Evolutionary conservation across 2,797 vertebrate species (phyloP).

Genomic region (Hipposideros larvatus): DNA sequence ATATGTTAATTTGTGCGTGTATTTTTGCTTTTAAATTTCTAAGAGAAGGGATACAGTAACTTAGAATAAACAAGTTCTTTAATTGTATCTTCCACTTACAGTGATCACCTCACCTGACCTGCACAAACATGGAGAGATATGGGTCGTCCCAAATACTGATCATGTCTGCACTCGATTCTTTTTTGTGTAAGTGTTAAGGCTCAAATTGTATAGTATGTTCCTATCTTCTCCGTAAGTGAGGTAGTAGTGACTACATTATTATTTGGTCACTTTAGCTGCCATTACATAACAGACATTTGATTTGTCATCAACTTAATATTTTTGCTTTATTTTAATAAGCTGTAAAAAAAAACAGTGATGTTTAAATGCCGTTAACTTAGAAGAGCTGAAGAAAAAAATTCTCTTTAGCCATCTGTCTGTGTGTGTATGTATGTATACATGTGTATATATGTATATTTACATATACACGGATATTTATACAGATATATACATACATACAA

Average conservation of each 20-base stretch:
- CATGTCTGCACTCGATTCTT: conserved; percentile 96
- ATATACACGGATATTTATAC: no score
- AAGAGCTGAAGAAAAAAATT: conserved; percentile 11
- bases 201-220: neutral
- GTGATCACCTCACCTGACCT: conserved; percentile 95
- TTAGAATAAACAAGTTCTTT: neutral
- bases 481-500: neutral
- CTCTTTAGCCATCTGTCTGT: neutral
- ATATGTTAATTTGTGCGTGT: neutral
- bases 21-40: conserved; percentile 6
- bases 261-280: neutral
- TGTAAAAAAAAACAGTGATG: neutral
- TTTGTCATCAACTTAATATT: neutral
- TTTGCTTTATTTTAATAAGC: conserved; percentile 6
- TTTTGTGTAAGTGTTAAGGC: conserved; percentile 93
- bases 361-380: neutral
- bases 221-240: neutral
- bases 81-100: conserved; percentile 68
- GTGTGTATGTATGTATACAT: neutral
- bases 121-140: conserved; percentile 96
- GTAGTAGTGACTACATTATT: neutral
- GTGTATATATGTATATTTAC: neutral
- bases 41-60: neutral
- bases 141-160: conserved; percentile 95
- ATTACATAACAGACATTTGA: neutral